phyloP scores from a whole-genome alignment of 2,797 vertebrate species.

The Coilia nasus region DNA sequence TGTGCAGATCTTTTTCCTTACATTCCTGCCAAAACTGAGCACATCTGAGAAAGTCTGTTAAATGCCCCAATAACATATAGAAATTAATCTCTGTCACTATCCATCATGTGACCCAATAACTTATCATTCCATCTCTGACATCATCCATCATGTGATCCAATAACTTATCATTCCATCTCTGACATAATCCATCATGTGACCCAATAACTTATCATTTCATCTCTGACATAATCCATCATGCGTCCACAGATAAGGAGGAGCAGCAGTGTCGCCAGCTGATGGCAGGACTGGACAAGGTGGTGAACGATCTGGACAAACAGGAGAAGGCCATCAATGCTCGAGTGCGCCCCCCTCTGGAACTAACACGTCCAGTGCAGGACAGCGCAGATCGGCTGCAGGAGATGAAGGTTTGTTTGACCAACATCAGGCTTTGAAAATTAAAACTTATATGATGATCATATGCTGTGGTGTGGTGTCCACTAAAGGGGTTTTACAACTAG shows the following conservation, averaged over 20 bases:
- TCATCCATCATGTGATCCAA: not conserved
- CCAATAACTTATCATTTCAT: not conserved
- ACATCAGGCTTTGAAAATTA: too few species aligned
- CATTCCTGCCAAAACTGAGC: not conserved
- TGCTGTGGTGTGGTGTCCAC: too few species aligned
- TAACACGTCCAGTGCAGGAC: conserved; percentile 87
- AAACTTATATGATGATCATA: not conserved
- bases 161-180: not conserved
- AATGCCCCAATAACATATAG: not conserved
- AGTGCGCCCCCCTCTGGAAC: conserved; percentile 90
- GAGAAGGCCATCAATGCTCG: conserved; percentile 86
- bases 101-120: not conserved
- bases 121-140: not conserved
- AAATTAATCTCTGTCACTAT: not conserved
- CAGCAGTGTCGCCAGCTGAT: conserved; percentile 90
- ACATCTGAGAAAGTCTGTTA: not conserved
- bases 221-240: not conserved
- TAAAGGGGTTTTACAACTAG: not conserved
- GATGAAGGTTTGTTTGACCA: conserved; percentile 76
- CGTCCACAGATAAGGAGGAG: conserved; percentile 82
- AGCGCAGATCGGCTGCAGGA: conserved; percentile 86
- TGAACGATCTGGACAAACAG: conserved; percentile 87
- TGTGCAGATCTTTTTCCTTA: not conserved
- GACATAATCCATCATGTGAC: not conserved
- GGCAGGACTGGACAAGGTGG: conserved; percentile 89